These are phyloP conservation scores for Paracentrotus lividus DNA, from an alignment of 53 echinoderm and acorn worm species.

Conservation along the genomic window DNA sequence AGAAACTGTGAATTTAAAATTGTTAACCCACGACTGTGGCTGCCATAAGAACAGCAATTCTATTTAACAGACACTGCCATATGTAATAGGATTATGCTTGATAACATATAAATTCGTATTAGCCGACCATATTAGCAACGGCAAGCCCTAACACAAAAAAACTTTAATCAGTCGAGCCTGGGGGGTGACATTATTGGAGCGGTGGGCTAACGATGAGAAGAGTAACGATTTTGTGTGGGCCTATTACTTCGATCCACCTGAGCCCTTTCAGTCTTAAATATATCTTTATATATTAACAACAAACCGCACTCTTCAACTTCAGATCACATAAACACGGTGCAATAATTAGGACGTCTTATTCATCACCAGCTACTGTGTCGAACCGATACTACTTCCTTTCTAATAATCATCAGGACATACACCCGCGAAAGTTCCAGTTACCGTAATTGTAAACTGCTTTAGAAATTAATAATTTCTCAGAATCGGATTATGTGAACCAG, in stretches of 20 bases:
- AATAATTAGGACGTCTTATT: not conserved
- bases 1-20: too few relatives aligned
- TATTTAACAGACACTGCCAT: too few relatives aligned
- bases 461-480: slow-evolving; percentile 10
- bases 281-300: not conserved
- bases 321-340: not conserved
- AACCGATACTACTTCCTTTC: slow-evolving; percentile 2
- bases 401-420: slow-evolving; percentile 19
- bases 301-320: slow-evolving; percentile 9
- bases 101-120: too few relatives aligned
- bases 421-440: not conserved
- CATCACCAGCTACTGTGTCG: not conserved
- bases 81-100: too few relatives aligned
- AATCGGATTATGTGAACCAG: not conserved
- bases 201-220: too few relatives aligned
- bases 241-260: not conserved
- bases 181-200: too few relatives aligned
- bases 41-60: too few relatives aligned
- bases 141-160: too few relatives aligned
- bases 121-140: too few relatives aligned
- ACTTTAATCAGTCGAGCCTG: too few relatives aligned
- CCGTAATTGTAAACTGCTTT: slow-evolving; percentile 17
- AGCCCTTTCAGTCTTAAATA: not conserved
- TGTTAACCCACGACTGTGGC: too few relatives aligned
- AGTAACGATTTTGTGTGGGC: too few relatives aligned